phyloP scores from a whole-genome alignment of 2,797 vertebrate species.

The Acrocephalus scirpaceus region DNA sequence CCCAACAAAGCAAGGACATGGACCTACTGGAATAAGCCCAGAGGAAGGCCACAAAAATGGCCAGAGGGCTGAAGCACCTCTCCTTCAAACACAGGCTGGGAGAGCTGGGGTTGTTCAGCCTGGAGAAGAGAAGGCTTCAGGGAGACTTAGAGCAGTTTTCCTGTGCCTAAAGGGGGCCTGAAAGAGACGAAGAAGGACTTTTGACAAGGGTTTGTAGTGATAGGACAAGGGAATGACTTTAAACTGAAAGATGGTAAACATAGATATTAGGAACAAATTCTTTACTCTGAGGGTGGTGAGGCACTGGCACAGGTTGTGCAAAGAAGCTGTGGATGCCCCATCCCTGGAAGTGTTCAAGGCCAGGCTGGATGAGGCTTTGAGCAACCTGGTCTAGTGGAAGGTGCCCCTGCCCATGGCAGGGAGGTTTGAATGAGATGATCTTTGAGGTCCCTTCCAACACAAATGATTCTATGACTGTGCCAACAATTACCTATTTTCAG shows the following conservation, averaged over 20 bases:
- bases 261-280: not conserved
- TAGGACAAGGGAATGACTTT: not conserved
- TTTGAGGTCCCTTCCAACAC: not conserved
- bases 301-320: not conserved
- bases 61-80: not conserved
- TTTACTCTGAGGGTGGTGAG: not conserved
- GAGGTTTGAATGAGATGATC: not conserved
- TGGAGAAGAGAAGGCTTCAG: not conserved
- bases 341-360: not conserved
- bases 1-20: not conserved
- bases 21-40: not conserved
- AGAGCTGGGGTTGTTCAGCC: not conserved
- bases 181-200: not conserved
- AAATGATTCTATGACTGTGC: not conserved
- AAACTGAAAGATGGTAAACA: not conserved
- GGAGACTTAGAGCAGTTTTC: not conserved
- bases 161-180: not conserved
- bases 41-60: not conserved
- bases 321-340: not conserved
- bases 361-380: not conserved
- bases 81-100: not conserved
- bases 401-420: not conserved
- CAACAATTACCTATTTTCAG: not conserved
- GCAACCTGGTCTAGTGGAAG: accelerated
- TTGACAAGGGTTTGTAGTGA: not conserved